Conservation (phyloP, 2,113 vertebrate species). For the Callipepla californica region DNA sequence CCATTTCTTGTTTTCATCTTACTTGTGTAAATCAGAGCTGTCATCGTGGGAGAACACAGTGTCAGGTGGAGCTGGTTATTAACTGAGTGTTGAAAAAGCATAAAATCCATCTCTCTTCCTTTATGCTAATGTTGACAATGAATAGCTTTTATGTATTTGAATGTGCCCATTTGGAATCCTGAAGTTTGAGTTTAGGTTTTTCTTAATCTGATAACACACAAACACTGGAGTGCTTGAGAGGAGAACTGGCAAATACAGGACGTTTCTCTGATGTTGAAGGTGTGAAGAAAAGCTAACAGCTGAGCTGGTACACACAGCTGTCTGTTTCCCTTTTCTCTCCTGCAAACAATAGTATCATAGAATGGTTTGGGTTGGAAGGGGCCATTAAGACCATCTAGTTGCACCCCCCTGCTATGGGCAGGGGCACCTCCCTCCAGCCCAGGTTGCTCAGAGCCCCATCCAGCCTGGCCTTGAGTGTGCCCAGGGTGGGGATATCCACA, state of each 20-base stretch:
- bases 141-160: background rate
- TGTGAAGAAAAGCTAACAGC: fast-evolving
- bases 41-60: background rate
- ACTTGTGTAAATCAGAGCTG: background rate
- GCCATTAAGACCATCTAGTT: no score
- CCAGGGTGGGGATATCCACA: no score
- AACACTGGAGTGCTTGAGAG: background rate
- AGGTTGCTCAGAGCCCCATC: no score
- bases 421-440: no score
- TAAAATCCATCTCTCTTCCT: background rate
- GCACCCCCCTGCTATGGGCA: background rate
- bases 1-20: background rate
- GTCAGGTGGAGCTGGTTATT: background rate
- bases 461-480: no score
- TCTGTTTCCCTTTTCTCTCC: background rate
- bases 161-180: background rate
- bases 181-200: background rate
- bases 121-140: fast-evolving
- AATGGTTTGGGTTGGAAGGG: no score
- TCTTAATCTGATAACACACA: background rate
- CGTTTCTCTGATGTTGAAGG: background rate
- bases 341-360: no score
- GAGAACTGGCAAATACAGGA: background rate
- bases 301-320: no score
- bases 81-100: background rate